Percentiles rank a stretch among this genome's conserved stretches.
Evolutionary conservation across 1,140 invertebrate species (phyloP).

Genomic region (Diprion similis): DNA sequence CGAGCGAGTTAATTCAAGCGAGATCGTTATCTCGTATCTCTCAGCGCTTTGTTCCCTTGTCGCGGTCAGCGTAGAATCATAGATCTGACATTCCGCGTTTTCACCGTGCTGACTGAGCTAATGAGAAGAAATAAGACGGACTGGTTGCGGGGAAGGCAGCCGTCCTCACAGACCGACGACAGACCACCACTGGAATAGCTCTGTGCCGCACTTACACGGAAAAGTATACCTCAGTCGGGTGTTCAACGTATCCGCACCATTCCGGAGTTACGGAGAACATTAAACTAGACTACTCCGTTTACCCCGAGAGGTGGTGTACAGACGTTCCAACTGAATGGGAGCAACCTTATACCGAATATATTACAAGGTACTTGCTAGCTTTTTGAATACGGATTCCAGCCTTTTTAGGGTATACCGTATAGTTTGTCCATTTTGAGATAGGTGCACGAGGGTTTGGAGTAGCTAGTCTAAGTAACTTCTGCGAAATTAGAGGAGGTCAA

Average conservation of each 20-base stretch:
- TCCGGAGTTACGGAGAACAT: neutral
- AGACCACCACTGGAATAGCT: neutral
- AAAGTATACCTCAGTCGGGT: neutral
- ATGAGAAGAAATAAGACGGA: neutral
- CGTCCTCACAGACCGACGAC: neutral
- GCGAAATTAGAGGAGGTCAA: no score
- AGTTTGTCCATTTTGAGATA: no score
- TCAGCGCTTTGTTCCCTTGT: constrained; percentile 2
- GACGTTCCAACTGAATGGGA: no score
- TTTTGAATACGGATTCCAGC: no score
- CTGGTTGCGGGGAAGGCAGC: neutral
- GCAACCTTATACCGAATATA: no score
- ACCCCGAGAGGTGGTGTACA: no score
- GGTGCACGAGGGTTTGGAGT: no score
- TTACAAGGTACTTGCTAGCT: no score
- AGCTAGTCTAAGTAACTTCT: no score
- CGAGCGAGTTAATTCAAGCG: constrained; percentile 2
- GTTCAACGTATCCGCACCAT: neutral
- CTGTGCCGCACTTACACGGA: neutral
- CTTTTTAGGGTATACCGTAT: no score
- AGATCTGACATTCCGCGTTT: constrained; percentile 7
- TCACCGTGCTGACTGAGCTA: neutral
- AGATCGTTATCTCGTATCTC: constrained; percentile 7
- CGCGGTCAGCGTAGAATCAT: neutral
- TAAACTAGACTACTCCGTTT: no score